Evolutionary conservation across 2,888 invertebrate genomes (phyloP), one percentile per base, ranked within the genome.

Genomic region (Drosophila mettleri): DNA sequence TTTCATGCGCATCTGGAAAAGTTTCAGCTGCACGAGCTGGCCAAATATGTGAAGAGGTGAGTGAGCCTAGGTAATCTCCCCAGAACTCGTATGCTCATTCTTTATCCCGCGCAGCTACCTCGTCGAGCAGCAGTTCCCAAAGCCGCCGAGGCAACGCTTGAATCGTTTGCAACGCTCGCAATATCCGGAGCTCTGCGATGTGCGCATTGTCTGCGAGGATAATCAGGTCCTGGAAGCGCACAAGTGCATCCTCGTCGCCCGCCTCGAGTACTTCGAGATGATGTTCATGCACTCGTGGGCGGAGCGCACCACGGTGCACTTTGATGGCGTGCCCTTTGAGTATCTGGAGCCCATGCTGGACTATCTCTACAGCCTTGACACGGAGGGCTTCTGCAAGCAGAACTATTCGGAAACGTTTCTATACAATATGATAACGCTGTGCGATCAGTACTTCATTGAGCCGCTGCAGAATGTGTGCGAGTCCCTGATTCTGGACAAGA

Each of bases 241-340:
- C 90, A 96, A 95, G 87, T 97, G 97, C 89, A 93, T 98, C n/a
- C 92, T 98, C 18, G 95, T 95, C 0, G 95, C 96, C 0, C 92
- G 97, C 33, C 92, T 96, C n/a, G 97, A 97, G 74, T 98, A 97
- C 91, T 98, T 98, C 90, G 94, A 95, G 68, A 95, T 95, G 82
- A 96, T 98, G 96, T 95, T 97, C 81, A 94, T 95, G 86, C 94
- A 95, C 82, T 94, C 95, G 43, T 97, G 97, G 97, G 86, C 90
- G 1, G 91, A 92, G 69, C 88, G 82, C 2, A 80, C 82, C 5
- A 80, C 78, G 0, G 90, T 92, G 2, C 90, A 88, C 69, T 69
- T 92, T 39, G 81, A 81, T 9, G 90, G 90, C 3, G 86, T 92
- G 18, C 90, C 92, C 3, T 58, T 82, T 5, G 92, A 92, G 60